phyloP scores from a whole-genome alignment of 2,888 invertebrate genomes.

The Leistus spinibarbis region DNA sequence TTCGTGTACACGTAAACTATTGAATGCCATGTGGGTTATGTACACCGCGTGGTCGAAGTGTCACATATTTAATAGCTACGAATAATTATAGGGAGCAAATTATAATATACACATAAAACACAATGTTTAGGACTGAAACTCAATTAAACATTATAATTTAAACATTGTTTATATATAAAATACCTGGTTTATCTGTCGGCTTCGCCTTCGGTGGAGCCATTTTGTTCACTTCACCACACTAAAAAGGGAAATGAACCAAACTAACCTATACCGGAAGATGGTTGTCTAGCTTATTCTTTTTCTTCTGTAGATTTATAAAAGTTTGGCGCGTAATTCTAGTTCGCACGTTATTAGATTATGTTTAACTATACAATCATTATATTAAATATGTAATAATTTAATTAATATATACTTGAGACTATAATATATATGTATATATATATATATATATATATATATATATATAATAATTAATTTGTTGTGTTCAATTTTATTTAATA shows the following conservation, averaged over 20 bases:
- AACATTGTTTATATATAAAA: slow-evolving; percentile 2
- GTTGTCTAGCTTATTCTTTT: slow-evolving; percentile 16
- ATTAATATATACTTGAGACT: too few relatives aligned
- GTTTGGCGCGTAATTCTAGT: not conserved
- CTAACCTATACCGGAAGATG: slow-evolving; percentile 31
- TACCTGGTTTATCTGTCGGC: slow-evolving; percentile 83
- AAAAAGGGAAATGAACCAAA: slow-evolving; percentile 49
- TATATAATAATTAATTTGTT: too few relatives aligned
- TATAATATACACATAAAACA: not conserved
- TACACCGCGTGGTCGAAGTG: slow-evolving; percentile 47
- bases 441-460: too few relatives aligned
- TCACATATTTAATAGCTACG: slow-evolving; percentile 24
- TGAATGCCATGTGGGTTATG: slow-evolving; percentile 30
- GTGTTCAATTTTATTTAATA: too few relatives aligned
- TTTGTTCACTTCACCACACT: slow-evolving; percentile 56
- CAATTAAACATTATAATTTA: slow-evolving; percentile 31
- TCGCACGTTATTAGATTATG: not conserved
- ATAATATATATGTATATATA: too few relatives aligned
- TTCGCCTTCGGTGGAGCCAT: slow-evolving; percentile 88
- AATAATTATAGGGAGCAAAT: not conserved
- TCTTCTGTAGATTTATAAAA: not conserved
- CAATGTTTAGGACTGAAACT: not conserved
- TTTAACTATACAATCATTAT: too few relatives aligned
- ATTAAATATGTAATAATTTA: too few relatives aligned
- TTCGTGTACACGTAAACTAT: slow-evolving; percentile 1